These are phyloP conservation scores for Tenthredo distinguenda DNA, from an alignment of 2,888 invertebrate species.

Conservation along the genomic window DNA sequence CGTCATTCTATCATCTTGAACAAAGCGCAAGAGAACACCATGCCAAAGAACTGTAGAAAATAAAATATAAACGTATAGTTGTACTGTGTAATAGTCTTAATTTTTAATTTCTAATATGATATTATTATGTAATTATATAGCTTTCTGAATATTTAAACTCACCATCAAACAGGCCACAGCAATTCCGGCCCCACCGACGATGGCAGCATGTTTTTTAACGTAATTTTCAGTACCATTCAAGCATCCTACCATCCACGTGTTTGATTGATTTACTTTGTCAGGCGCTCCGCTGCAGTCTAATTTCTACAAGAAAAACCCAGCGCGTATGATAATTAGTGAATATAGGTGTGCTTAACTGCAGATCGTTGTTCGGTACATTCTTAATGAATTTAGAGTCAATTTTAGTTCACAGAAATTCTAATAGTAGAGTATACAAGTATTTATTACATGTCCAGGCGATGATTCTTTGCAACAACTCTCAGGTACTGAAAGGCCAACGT, in stretches of 20 bases:
- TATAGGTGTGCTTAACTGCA: background rate
- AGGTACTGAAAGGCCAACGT: slow-evolving; percentile 81
- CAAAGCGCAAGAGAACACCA: slow-evolving; percentile 91
- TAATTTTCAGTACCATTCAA: slow-evolving; percentile 85
- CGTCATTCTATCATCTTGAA: slow-evolving; percentile 89
- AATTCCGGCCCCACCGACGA: slow-evolving; percentile 90
- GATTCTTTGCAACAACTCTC: slow-evolving; percentile 87
- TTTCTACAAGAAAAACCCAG: slow-evolving; percentile 75
- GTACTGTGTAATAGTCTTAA: slow-evolving; percentile 10
- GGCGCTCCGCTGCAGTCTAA: slow-evolving; percentile 69
- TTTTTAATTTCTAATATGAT: background rate
- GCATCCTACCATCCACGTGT: slow-evolving; percentile 88
- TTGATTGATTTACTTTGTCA: slow-evolving; percentile 79
- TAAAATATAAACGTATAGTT: slow-evolving; percentile 47
- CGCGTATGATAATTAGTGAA: slow-evolving; percentile 48
- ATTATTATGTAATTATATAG: background rate
- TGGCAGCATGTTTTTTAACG: slow-evolving; percentile 88
- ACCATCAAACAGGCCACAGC: slow-evolving; percentile 93
- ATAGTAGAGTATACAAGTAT: background rate
- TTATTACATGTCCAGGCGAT: slow-evolving; percentile 80
- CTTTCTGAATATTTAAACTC: slow-evolving; percentile 65
- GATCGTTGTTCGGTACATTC: slow-evolving; percentile 51
- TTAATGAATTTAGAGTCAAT: slow-evolving; percentile 67
- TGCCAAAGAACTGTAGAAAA: slow-evolving; percentile 86
- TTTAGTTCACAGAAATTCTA: slow-evolving; percentile 71